Evolutionary conservation across 2,888 invertebrate species (phyloP).

Genomic region (Caenorhabditis virilis): DNA sequence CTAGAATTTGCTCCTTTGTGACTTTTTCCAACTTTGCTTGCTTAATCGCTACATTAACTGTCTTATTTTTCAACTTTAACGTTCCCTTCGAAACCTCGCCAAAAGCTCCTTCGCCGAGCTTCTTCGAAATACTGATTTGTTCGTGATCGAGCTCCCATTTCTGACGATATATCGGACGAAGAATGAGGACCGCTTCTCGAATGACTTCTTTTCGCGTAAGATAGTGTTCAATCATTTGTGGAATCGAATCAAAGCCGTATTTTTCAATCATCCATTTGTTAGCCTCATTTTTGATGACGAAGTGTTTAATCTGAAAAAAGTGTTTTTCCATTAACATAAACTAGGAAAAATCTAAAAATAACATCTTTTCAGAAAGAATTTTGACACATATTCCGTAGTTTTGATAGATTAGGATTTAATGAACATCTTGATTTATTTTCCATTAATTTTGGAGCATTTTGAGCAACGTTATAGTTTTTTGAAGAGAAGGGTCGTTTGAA

Average conservation of each 20-base stretch:
- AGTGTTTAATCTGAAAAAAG: constrained; percentile 37
- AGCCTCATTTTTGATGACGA: constrained; percentile 22
- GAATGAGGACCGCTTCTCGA: constrained; percentile 18
- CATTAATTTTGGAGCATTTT: no score
- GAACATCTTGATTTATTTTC: no score
- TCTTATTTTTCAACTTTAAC: constrained; percentile 10
- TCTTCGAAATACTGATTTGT: constrained; percentile 41
- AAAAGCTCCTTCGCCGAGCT: constrained; percentile 62
- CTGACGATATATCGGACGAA: constrained; percentile 37
- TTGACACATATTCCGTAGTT: no score
- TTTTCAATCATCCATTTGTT: constrained; percentile 35
- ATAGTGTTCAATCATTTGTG: constrained; percentile 23
- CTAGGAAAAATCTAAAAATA: no score
- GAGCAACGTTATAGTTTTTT: background rate
- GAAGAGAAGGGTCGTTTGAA: no score
- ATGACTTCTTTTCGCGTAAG: constrained; percentile 12
- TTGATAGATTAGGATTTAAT: no score
- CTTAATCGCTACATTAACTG: constrained; percentile 27
- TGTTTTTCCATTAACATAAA: no score
- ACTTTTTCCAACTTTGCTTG: constrained; percentile 48
- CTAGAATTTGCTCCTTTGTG: constrained; percentile 55
- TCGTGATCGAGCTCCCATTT: constrained; percentile 56
- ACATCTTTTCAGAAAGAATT: no score
- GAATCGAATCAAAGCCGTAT: constrained; percentile 23
- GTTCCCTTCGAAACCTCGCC: constrained; percentile 48